These are phyloP conservation scores for Etheostoma cragini DNA, from an alignment of 2,113 vertebrate species.

Conservation along the genomic window DNA sequence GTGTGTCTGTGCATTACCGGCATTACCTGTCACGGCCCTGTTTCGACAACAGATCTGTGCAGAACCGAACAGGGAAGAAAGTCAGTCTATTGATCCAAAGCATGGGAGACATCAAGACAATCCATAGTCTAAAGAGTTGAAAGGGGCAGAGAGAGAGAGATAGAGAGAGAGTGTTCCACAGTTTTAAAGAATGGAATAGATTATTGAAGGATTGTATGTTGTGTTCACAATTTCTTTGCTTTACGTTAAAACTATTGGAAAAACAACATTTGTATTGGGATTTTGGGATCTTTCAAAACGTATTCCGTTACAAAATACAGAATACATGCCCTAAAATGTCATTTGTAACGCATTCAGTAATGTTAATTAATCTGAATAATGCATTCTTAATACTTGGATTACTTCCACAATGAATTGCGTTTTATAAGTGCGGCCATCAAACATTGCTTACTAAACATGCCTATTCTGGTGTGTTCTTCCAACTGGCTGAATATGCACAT, in stretches of 20 bases:
- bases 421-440: too few species aligned
- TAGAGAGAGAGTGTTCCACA: neutral
- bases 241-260: constrained; percentile 13
- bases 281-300: neutral
- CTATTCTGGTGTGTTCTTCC: too few species aligned
- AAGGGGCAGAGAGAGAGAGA: constrained; percentile 21
- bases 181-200: neutral
- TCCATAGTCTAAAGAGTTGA: constrained; percentile 66
- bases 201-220: neutral
- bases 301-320: too few species aligned
- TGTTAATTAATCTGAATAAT: too few species aligned
- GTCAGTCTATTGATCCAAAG: constrained; percentile 67
- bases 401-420: too few species aligned
- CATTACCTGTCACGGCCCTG: constrained; percentile 62
- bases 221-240: constrained; percentile 28
- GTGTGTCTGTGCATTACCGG: constrained; percentile 31
- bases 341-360: too few species aligned
- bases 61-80: constrained; percentile 66
- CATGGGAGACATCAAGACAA: constrained; percentile 71
- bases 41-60: constrained; percentile 68
- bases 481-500: too few species aligned
- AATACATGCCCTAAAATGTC: too few species aligned
- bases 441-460: too few species aligned
- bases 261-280: constrained; percentile 39
- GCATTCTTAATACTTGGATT: too few species aligned